Evolutionary conservation across 2,888 invertebrate genomes (phyloP).

Genomic region (Philhelius pedissequus): DNA sequence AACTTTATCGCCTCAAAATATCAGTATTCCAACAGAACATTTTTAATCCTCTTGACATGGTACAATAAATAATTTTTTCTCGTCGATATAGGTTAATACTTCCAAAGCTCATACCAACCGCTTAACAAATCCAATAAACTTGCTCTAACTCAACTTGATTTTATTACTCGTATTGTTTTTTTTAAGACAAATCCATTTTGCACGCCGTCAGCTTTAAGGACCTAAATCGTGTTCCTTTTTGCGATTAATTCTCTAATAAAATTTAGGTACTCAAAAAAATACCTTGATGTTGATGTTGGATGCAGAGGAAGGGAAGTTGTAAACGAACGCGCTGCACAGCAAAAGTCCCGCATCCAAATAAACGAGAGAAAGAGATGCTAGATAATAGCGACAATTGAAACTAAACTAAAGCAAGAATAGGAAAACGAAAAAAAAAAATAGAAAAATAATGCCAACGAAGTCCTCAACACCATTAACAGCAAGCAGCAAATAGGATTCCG

Average conservation of each 20-base stretch:
- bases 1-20: no score
- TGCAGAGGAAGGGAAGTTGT: no score
- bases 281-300: slow-evolving; percentile 11
- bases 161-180: no score
- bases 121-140: slow-evolving; percentile 10
- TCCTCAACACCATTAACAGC: slow-evolving; percentile 31
- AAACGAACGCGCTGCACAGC: slow-evolving; percentile 38
- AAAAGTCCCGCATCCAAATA: not conserved
- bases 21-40: not conserved
- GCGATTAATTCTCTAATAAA: slow-evolving; percentile 30
- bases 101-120: not conserved
- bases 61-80: not conserved
- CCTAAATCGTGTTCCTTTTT: slow-evolving; percentile 1
- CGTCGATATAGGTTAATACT: not conserved
- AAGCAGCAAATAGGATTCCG: slow-evolving; percentile 44
- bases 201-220: slow-evolving; percentile 14
- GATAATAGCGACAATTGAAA: slow-evolving; percentile 45
- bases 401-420: slow-evolving; percentile 18
- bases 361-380: not conserved
- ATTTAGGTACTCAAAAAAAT: slow-evolving; percentile 32
- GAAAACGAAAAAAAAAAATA: not conserved
- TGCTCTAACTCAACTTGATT: not conserved
- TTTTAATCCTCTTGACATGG: not conserved
- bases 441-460: slow-evolving; percentile 3
- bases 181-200: not conserved